Evolutionary conservation across 2,888 invertebrate species (phyloP).

Genomic region (Barypeithes pellucidus): DNA sequence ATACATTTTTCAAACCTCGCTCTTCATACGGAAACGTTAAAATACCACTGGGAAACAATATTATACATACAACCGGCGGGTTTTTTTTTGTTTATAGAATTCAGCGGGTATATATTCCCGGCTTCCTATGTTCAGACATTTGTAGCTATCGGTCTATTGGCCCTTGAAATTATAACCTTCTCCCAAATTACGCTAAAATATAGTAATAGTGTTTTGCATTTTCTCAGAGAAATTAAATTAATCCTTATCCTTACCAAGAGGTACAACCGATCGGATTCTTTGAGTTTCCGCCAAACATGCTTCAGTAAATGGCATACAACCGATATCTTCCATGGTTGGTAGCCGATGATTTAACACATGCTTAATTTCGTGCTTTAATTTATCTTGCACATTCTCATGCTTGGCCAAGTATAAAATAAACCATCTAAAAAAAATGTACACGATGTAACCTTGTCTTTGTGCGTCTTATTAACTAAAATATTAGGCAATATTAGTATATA

Average conservation of each 20-base stretch:
- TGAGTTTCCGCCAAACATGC: conserved; percentile 87
- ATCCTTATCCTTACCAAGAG: conserved; percentile 76
- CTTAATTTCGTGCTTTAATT: conserved; percentile 75
- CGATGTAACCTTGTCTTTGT: background rate
- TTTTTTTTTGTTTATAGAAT: no score
- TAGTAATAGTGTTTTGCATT: no score
- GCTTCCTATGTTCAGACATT: no score
- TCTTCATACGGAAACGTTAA: no score
- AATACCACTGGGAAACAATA: no score
- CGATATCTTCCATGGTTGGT: conserved; percentile 74
- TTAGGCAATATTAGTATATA: background rate
- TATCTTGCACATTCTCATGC: conserved; percentile 77
- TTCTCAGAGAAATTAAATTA: no score
- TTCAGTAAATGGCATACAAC: conserved; percentile 76
- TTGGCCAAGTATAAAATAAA: conserved; percentile 84
- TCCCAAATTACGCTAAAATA: no score
- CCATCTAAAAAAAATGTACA: conserved; percentile 73
- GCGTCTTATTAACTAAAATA: background rate
- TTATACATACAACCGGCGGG: no score
- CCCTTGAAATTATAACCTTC: no score
- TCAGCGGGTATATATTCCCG: no score
- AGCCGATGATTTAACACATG: conserved; percentile 60
- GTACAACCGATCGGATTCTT: conserved; percentile 85
- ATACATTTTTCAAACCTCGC: no score
- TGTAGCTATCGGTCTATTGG: no score